phyloP scores from a whole-genome alignment of 2,797 vertebrate species.

The Bradypodion ventrale region DNA sequence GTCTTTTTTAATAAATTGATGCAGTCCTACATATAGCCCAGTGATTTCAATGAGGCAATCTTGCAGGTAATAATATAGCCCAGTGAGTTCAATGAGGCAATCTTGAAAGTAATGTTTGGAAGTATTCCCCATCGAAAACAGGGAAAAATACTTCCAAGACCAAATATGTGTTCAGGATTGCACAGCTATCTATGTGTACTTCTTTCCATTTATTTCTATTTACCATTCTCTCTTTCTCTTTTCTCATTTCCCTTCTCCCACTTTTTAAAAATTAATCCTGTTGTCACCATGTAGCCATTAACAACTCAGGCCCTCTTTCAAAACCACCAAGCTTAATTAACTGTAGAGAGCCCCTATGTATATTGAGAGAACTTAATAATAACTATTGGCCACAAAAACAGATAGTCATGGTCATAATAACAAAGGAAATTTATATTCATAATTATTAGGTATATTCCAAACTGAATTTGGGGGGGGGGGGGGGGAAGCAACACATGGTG shows the following conservation, averaged over 20 bases:
- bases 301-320: not conserved
- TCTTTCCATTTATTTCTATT: not conserved
- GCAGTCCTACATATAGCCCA: no score
- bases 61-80: not conserved
- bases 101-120: not conserved
- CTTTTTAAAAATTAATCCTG: not conserved
- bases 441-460: not conserved
- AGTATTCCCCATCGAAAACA: not conserved
- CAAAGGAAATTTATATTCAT: not conserved
- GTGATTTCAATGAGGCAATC: not conserved
- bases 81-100: not conserved
- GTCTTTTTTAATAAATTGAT: no score
- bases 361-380: not conserved
- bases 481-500: not conserved
- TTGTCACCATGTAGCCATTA: accelerated
- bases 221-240: not conserved
- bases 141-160: not conserved
- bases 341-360: not conserved
- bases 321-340: not conserved
- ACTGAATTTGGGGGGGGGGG: no score
- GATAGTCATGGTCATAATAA: not conserved
- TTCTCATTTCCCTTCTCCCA: not conserved
- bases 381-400: not conserved
- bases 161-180: not conserved
- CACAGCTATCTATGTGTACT: not conserved